Conservation (phyloP, 2,113 vertebrate species). For the Myotis davidii region DNA sequence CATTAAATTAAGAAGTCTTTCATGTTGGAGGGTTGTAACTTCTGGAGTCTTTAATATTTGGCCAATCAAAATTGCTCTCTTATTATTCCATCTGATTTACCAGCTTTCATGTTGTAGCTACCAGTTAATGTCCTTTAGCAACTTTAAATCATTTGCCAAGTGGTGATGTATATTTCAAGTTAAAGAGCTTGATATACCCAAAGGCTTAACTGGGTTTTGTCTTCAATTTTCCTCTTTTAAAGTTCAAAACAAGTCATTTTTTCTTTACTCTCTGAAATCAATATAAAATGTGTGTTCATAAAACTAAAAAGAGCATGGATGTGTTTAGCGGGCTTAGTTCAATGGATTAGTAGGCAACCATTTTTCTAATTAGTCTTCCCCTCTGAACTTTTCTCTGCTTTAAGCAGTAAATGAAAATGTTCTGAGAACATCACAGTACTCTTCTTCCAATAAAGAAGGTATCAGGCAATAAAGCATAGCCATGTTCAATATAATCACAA, state of each 20-base stretch:
- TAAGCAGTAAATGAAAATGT: conserved; percentile 44
- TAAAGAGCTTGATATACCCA: conserved; percentile 1
- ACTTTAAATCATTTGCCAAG: conserved; percentile 48
- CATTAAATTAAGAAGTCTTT: not conserved
- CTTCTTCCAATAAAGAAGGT: conserved; percentile 29
- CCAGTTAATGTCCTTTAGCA: not conserved
- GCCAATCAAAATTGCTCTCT: conserved; percentile 11
- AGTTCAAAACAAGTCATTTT: conserved; percentile 51
- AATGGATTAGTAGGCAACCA: not conserved
- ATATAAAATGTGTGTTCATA: conserved; percentile 34
- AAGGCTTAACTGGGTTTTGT: conserved; percentile 28
- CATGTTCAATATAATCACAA: conserved; percentile 55
- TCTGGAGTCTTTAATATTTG: not conserved
- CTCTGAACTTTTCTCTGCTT: conserved; percentile 35
- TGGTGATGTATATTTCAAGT: not conserved
- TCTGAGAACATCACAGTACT: not conserved
- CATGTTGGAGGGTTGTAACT: not conserved
- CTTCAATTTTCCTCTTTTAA: conserved; percentile 40
- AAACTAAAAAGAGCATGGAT: conserved; percentile 51
- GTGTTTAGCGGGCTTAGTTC: conserved; percentile 43
- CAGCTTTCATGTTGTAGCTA: not conserved
- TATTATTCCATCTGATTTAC: not conserved
- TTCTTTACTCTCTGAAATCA: conserved; percentile 17
- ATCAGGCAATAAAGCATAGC: conserved; percentile 16
- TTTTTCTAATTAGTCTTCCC: conserved; percentile 65